A percentile compares a stretch with the other conserved stretches of the same genome.
Conservation (phyloP, 2,113 vertebrate species). For the Carettochelys insculpta region DNA sequence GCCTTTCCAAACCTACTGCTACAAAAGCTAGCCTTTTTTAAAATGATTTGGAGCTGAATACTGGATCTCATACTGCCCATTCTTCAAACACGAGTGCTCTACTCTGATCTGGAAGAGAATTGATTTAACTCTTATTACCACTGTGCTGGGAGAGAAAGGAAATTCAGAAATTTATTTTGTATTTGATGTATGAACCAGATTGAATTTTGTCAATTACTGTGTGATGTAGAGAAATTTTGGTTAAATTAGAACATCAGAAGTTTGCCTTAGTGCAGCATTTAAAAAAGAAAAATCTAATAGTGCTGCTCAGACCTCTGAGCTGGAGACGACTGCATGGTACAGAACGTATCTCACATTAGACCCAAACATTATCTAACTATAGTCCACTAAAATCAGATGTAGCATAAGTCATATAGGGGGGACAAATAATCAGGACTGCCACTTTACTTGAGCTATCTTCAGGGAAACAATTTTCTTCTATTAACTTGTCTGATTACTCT, state of each 20-base stretch:
- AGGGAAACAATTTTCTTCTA: slow-evolving; percentile 12
- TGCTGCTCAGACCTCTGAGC: background rate
- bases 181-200: background rate
- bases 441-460: background rate
- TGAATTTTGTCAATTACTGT: slow-evolving; percentile 13
- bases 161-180: background rate
- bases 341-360: slow-evolving; percentile 2
- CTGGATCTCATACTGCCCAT: background rate
- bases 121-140: background rate
- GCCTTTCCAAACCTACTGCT: background rate
- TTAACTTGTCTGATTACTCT: slow-evolving; percentile 19
- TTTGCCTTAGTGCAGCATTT: slow-evolving; percentile 34
- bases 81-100: background rate
- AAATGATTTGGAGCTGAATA: slow-evolving; percentile 8
- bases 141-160: background rate
- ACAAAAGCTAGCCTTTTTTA: background rate
- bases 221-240: background rate
- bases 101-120: background rate
- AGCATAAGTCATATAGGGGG: background rate
- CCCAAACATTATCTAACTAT: slow-evolving; percentile 16
- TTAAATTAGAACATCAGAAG: slow-evolving; percentile 35
- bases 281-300: slow-evolving; percentile 48
- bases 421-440: slow-evolving; percentile 20
- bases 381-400: slow-evolving; percentile 31
- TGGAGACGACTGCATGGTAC: slow-evolving; percentile 12